A percentile compares a stretch with the other conserved stretches of the same genome.
phyloP scores from a whole-genome alignment of 2,888 invertebrate species.

The Syrphus vitripennis region DNA sequence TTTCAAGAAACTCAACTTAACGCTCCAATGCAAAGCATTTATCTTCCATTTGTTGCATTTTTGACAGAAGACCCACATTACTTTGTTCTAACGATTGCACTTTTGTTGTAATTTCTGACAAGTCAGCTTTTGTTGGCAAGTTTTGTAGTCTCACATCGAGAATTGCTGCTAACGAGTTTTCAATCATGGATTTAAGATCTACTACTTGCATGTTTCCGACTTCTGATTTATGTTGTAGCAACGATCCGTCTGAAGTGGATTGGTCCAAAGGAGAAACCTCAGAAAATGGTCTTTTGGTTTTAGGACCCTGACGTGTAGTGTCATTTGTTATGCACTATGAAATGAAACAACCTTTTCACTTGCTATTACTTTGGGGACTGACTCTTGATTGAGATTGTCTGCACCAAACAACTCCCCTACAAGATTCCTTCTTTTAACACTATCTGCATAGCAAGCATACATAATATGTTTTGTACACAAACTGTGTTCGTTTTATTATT shows the following conservation, averaged over 20 bases:
- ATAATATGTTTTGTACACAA: too few species aligned
- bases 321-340: too few species aligned
- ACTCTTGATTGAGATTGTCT: too few species aligned
- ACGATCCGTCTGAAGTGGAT: neutral
- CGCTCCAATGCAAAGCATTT: neutral
- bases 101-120: neutral
- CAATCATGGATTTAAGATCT: neutral
- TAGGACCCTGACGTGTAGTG: too few species aligned
- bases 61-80: neutral
- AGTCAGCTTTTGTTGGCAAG: neutral
- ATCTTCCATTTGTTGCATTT: neutral
- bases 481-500: too few species aligned
- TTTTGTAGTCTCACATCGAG: neutral
- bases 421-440: too few species aligned
- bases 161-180: neutral
- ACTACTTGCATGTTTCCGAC: neutral
- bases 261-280: neutral
- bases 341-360: too few species aligned
- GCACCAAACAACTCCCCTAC: too few species aligned
- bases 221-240: neutral
- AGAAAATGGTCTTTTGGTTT: neutral
- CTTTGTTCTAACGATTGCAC: neutral
- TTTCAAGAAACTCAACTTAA: neutral
- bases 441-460: too few species aligned
- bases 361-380: too few species aligned